These are phyloP conservation scores for Cheilosia pagana DNA, from an alignment of 2,888 invertebrate genomes.

Conservation along the genomic window DNA sequence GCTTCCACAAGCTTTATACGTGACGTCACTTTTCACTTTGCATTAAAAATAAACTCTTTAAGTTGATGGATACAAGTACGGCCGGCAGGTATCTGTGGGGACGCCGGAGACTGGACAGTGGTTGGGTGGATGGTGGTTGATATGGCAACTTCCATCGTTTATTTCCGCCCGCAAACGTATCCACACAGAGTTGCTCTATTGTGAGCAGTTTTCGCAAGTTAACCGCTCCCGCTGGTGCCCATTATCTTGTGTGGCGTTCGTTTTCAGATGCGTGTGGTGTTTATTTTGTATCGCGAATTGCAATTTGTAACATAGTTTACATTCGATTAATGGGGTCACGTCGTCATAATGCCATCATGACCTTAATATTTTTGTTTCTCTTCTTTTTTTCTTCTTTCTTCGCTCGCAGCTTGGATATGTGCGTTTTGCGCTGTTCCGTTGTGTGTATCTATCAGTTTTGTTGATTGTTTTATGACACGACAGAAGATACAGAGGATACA, in stretches of 20 bases:
- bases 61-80: background rate
- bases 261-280: conserved; percentile 4
- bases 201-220: conserved; percentile 35
- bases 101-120: too few relatives aligned
- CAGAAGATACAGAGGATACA: conserved; percentile 3
- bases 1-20: conserved; percentile 35
- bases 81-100: background rate
- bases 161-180: conserved; percentile 43
- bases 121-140: too few relatives aligned
- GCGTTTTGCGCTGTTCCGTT: background rate
- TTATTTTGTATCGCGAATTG: conserved; percentile 9
- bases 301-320: conserved; percentile 47
- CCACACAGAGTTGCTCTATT: conserved; percentile 18
- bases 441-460: conserved; percentile 13
- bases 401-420: background rate
- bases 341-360: conserved; percentile 46
- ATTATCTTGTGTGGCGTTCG: conserved; percentile 26
- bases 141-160: conserved; percentile 3
- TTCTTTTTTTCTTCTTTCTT: background rate
- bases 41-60: conserved; percentile 49
- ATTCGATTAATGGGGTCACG: conserved; percentile 60
- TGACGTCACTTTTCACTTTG: conserved; percentile 45
- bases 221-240: conserved; percentile 18
- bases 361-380: conserved; percentile 26
- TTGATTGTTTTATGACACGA: conserved; percentile 23